Evolutionary conservation across 2,797 vertebrate genomes (phyloP), one percentile per base, ranked within the genome.

Genomic region (Onychomys torridus): DNA sequence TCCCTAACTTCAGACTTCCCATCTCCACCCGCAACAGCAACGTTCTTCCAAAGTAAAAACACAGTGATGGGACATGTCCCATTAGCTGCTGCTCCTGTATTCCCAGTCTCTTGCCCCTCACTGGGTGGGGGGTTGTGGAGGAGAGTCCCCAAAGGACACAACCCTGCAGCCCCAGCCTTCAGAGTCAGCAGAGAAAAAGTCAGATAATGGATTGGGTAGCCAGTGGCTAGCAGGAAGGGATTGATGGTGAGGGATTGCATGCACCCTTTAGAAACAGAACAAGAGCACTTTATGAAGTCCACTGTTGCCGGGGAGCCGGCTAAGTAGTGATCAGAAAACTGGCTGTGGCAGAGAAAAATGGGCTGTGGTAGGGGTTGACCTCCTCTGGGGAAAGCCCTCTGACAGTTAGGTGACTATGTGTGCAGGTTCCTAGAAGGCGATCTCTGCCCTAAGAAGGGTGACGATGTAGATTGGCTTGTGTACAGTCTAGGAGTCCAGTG

Each of bases 31-130:
- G 2, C 5, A 27, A 82, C 67, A 89, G 89, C 96, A 65, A 90
- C 14, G 0, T 16, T 97, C 37, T 95, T 77, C 89, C 0, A 37
- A 95, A 97, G 83, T 96, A 3, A 96, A 95, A 93, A 84, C 63
- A 43, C 21, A 25, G 11, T 92, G 46, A 95, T 7, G 10, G 21
- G 17, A 79, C 52, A 57, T 46, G 90, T 63, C 59, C 76, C 25
- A 77, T 49, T 88, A 9, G 0, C 59, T 81, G 32, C 75, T 78
- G 40, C 40, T 46, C 91, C 57, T 46, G n/a, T 84, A 4, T 81
- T 57, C 78, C 46, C 49, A 79, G 76, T 78, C 43, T 77, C 46
- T 8, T 19, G 29, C 11, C 59, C 69, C 82, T 81, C 67, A 12
- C 40, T 10, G 12, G n/a, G n/a, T n/a, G 49, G 69, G n/a, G 52